phyloP scores from a whole-genome alignment of 2,888 invertebrate genomes.

The Ophraella communa region DNA sequence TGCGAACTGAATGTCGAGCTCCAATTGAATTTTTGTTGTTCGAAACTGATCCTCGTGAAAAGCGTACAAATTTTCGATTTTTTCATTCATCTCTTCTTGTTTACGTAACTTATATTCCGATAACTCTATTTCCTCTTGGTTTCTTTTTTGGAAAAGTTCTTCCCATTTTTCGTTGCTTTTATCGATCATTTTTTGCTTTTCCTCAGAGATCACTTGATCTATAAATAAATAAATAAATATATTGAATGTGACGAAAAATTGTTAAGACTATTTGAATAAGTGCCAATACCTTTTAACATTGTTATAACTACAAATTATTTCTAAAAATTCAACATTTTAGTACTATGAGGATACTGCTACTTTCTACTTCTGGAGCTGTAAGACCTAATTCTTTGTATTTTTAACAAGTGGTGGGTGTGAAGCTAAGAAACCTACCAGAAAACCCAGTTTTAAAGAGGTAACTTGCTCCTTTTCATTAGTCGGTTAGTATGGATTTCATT shows the following conservation, averaged over 20 bases:
- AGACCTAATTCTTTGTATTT: no score
- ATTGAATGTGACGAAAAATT: no score
- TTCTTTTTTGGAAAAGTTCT: conserved; percentile 69
- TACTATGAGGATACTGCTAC: no score
- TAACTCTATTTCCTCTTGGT: conserved; percentile 65
- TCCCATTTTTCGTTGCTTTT: conserved; percentile 75
- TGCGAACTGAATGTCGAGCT: conserved; percentile 74
- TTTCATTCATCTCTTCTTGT: conserved; percentile 63
- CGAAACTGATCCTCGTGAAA: conserved; percentile 77
- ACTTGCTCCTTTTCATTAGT: no score
- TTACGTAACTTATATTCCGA: conserved; percentile 58
- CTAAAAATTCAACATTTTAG: no score
- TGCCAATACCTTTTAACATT: no score
- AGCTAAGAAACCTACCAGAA: no score
- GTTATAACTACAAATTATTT: no score
- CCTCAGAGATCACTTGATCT: conserved; percentile 72
- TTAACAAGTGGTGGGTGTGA: no score
- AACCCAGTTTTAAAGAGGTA: no score
- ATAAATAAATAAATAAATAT: conserved; percentile 61
- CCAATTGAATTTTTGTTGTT: conserved; percentile 72
- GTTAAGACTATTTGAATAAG: neutral
- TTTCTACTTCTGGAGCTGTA: no score
- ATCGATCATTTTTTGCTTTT: conserved; percentile 69
- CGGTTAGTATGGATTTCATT: no score
- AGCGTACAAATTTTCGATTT: conserved; percentile 68